phyloP scores from a whole-genome alignment of 2,113 vertebrate genomes.

The Balaeniceps rex region DNA sequence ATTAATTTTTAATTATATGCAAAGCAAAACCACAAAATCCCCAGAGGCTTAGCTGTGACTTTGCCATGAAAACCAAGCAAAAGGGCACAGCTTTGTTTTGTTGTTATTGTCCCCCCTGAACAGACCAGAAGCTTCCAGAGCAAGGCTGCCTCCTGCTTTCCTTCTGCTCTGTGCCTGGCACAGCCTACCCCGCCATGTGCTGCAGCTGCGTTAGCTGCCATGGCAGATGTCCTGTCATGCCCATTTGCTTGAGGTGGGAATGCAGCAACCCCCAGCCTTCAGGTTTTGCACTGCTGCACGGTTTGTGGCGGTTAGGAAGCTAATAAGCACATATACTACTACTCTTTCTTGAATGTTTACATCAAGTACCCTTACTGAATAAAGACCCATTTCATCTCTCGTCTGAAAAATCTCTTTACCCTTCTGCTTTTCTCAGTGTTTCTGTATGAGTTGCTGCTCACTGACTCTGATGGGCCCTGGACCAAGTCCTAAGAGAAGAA shows the following conservation, averaged over 20 bases:
- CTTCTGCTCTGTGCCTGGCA: background rate
- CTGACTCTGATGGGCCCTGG: background rate
- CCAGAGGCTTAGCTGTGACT: slow-evolving; percentile 5
- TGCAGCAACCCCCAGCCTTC: background rate
- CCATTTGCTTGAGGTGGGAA: background rate
- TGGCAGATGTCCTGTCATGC: background rate
- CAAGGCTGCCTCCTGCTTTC: background rate
- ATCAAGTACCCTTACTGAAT: background rate
- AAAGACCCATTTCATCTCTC: background rate
- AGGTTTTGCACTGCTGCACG: fast-evolving
- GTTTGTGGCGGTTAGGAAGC: background rate
- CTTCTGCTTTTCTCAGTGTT: background rate
- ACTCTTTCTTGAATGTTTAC: background rate
- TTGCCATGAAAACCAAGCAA: background rate
- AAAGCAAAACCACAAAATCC: slow-evolving; percentile 3
- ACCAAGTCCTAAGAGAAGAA: background rate
- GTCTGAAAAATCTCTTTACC: background rate
- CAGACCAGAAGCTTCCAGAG: background rate
- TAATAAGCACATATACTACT: background rate
- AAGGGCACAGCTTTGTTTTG: background rate
- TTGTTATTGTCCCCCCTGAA: background rate
- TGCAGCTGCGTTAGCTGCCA: background rate
- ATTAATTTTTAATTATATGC: slow-evolving; percentile 36
- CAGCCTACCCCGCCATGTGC: background rate
- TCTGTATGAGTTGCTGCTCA: background rate